Evolutionary conservation across 2,888 invertebrate species (phyloP), one percentile per base, ranked within the genome.

Genomic region (Nomada fabriciana): DNA sequence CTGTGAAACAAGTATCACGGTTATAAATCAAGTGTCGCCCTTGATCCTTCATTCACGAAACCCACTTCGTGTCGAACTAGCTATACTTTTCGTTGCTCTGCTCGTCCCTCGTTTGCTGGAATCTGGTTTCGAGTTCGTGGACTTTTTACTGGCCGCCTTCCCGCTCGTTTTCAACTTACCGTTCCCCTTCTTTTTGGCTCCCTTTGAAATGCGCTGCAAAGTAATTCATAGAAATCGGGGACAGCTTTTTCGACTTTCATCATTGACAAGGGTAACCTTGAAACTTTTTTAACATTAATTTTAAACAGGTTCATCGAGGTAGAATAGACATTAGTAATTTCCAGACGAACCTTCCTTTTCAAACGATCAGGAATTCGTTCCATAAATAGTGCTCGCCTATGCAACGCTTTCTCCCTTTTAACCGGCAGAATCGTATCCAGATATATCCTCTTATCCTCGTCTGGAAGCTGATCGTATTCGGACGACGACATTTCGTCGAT

Each of bases 401-500:
- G 67, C 20, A 70, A 47, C 11, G 88, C 88, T 50, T 88, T 85
- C 65, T 84, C 76, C 63, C 80, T 85, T 78, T 85, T 89, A 29
- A 36, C 70, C 18, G 82, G 77, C 25, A 91, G 63, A 59, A 89
- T 76, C 43, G 85, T 80, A 23, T 87, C 65, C 23, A 84, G 59
- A 73, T 90, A 92, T 10, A 90, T 65, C 36, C 80, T 69, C 65
- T 86, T 89, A n/a, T 92, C 91, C 15, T 87, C 77, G 20, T 89
- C 89, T 5, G 84, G 60, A 50, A 92, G 84, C 60, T 74, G 42
- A 18, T 92, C 90, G 73, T 90, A 91, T 55, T 90, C 90, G 0
- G 84, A 80, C 53, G 70, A 59, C 15, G 90, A 89, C 91, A 91
- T 91, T 67, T 90, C 80, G 25, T 91, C 89, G 61, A 91, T 88